phyloP scores from a whole-genome alignment of 2,113 vertebrate species.

The Corynorhinus townsendii region DNA sequence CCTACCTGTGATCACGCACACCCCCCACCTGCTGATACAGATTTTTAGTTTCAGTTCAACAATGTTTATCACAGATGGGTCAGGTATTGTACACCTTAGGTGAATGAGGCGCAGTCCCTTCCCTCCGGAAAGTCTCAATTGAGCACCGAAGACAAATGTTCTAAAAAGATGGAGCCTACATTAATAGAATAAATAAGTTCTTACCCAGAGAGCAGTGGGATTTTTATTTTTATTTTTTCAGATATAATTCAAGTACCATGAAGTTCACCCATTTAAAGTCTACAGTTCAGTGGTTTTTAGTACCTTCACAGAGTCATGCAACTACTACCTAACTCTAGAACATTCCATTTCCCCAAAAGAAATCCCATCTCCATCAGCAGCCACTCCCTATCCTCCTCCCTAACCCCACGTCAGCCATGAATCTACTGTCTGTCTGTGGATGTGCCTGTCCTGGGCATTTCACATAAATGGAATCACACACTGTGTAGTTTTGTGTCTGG shows the following conservation, averaged over 20 bases:
- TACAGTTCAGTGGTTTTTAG: background rate
- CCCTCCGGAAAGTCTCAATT: background rate
- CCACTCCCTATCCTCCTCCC: no score
- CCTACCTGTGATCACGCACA: fast-evolving
- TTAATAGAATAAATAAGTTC: fast-evolving
- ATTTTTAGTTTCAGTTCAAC: background rate
- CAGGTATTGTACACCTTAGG: background rate
- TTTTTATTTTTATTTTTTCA: background rate
- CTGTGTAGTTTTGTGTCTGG: background rate
- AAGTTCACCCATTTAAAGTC: background rate
- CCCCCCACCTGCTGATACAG: no score
- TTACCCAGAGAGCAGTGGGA: background rate
- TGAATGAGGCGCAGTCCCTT: fast-evolving
- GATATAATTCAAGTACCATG: background rate
- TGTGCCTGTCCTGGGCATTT: background rate
- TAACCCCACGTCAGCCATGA: fast-evolving
- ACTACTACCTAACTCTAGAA: background rate
- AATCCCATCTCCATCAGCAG: fast-evolving
- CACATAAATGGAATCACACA: fast-evolving
- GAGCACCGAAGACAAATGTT: background rate
- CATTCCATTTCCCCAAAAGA: background rate
- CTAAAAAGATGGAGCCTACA: fast-evolving
- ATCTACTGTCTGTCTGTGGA: background rate
- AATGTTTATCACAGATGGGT: no score
- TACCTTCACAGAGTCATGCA: background rate